Base-by-base conservation (phyloP, 2,797 vertebrate species). In the Babyrousa celebensis region DNA sequence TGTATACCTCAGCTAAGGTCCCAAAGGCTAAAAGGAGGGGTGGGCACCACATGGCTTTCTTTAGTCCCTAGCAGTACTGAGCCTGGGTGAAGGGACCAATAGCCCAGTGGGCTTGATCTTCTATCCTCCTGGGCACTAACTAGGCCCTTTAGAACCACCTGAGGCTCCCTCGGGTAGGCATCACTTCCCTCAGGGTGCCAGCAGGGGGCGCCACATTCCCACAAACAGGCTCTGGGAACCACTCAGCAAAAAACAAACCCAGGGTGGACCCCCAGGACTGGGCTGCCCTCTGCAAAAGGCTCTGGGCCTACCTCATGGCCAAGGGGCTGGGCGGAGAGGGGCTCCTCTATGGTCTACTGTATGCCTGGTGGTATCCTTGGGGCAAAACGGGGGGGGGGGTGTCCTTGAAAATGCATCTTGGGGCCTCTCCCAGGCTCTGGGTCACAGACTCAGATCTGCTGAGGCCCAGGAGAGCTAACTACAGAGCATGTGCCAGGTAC, bases 121-220 rank as follows among this genome's bases (percentile, higher is more conserved):
- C 56, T 72, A 70, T 63, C 85, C 62, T 78, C 21, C 21, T 12
- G 74, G 85, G 40, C 56, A 75, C 36, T 6, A 48, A 48, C 36
- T 1, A 83, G 62, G 29, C 7, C 1, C 78, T 56, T 1, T 43
- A 65, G 68, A 77, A 71, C 77, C 20, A 63, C 62, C 54, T 1
- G 27, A 68, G 54, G 70, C 80, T 93, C 67, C 77, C 68, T 23
- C 71, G 7, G 27, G 86, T 15, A 18, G 43, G 52, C 5, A 7
- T 16, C 20, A 11, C 29, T 97, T 94, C 54, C 80, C 36, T 32
- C 15, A 0, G 1, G 10, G 1, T 0, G 62, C 93, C 98, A 96
- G 97, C 94, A 98, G 98, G 89, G 95, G 96, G 97, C 95, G 79
- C 95, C 8, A 1, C 78, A 1, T 92, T 74, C 89, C 78, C 93